phyloP scores from a whole-genome alignment of 2,797 vertebrate genomes.

The Cossypha heuglini region DNA sequence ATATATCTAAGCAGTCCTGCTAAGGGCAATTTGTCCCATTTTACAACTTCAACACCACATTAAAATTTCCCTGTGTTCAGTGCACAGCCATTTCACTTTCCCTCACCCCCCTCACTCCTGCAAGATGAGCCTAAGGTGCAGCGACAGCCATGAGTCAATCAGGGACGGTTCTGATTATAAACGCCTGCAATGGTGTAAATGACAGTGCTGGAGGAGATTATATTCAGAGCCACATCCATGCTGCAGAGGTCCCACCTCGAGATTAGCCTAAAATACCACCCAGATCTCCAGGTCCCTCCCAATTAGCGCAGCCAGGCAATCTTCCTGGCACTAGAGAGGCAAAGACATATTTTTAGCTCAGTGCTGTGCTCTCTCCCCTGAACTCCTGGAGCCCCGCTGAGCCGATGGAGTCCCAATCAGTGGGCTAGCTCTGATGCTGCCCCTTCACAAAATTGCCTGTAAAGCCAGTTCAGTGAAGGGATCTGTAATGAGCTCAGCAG shows the following conservation, averaged over 20 bases:
- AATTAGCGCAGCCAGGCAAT: conserved; percentile 64
- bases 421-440: conserved; percentile 68
- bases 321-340: conserved; percentile 53
- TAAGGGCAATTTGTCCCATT: neutral
- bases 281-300: conserved; percentile 53
- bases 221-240: conserved; percentile 45
- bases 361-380: conserved; percentile 56
- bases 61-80: neutral
- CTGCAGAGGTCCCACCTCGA: conserved; percentile 57
- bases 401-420: conserved; percentile 78
- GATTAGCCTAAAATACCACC: conserved; percentile 65
- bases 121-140: conserved; percentile 2
- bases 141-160: conserved; percentile 1
- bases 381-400: conserved; percentile 68
- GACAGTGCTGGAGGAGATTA: conserved; percentile 51
- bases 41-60: neutral
- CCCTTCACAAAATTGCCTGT: conserved; percentile 74
- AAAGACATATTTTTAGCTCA: conserved; percentile 52
- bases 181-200: conserved; percentile 56
- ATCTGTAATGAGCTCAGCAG: conserved; percentile 70
- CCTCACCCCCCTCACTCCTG: neutral
- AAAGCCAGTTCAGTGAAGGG: conserved; percentile 61
- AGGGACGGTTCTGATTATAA: conserved; percentile 67
- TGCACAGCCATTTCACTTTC: neutral
- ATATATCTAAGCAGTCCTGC: neutral